These are phyloP conservation scores for Exaiptasia diaphana DNA, from an alignment of 64 coral and sea anemone species.

Conservation along the genomic window DNA sequence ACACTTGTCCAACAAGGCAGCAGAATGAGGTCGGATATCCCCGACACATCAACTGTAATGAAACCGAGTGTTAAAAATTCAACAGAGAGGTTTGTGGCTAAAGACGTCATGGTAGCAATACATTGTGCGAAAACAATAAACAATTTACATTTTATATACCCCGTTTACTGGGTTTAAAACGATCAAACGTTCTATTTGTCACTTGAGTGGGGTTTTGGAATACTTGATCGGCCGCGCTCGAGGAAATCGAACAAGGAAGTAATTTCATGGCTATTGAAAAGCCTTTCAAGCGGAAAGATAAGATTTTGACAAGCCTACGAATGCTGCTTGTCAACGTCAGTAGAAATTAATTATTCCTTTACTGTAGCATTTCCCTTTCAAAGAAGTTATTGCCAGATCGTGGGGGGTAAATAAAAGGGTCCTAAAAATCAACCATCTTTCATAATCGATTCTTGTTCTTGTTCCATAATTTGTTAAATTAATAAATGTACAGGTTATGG, in stretches of 20 bases:
- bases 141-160: too few species aligned
- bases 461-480: constrained; percentile 6
- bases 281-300: too few species aligned
- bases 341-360: constrained; percentile 3
- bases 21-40: too few species aligned
- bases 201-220: too few species aligned
- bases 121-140: neutral
- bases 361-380: constrained; percentile 4
- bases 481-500: neutral
- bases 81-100: neutral
- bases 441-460: constrained; percentile 6
- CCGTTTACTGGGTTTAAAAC: too few species aligned
- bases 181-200: too few species aligned
- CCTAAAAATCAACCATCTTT: too few species aligned
- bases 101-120: neutral
- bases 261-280: too few species aligned
- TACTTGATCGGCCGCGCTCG: too few species aligned
- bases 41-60: neutral
- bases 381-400: neutral
- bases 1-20: too few species aligned
- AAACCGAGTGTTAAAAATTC: neutral
- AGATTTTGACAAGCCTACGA: too few species aligned
- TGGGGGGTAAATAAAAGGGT: neutral
- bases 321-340: neutral
- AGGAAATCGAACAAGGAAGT: too few species aligned